Conservation (phyloP, 2,888 invertebrate species). For the Napeogenes sylphis region DNA sequence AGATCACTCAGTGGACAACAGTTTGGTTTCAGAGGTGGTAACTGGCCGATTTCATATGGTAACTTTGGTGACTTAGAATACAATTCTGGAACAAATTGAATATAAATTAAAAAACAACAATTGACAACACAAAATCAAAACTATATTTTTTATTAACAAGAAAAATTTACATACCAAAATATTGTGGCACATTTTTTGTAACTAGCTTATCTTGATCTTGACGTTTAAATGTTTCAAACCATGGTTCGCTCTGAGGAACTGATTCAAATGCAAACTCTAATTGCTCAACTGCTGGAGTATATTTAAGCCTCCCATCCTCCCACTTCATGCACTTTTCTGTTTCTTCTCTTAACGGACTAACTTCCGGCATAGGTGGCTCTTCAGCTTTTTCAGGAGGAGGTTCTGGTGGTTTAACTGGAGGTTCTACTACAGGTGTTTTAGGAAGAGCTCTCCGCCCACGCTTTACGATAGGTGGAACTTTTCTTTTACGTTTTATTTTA, state of each 20-base stretch:
- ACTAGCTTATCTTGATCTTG: slow-evolving; percentile 84
- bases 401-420: slow-evolving; percentile 36
- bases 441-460: slow-evolving; percentile 39
- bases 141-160: slow-evolving; percentile 9
- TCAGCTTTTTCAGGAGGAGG: slow-evolving; percentile 29
- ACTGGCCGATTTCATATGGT: slow-evolving; percentile 85
- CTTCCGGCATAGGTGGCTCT: slow-evolving; percentile 34
- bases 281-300: slow-evolving; percentile 76
- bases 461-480: slow-evolving; percentile 42
- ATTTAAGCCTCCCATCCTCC: slow-evolving; percentile 68
- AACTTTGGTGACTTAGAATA: slow-evolving; percentile 81
- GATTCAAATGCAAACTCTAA: slow-evolving; percentile 86
- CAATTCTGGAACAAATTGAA: slow-evolving; percentile 62
- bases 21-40: slow-evolving; percentile 79
- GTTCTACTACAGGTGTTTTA: slow-evolving; percentile 28
- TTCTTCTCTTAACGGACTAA: slow-evolving; percentile 53
- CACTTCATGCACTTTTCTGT: slow-evolving; percentile 65
- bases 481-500: slow-evolving; percentile 50
- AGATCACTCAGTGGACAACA: slow-evolving; percentile 72
- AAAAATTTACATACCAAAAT: slow-evolving; percentile 67
- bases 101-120: slow-evolving; percentile 1
- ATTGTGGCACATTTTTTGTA: slow-evolving; percentile 78
- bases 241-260: slow-evolving; percentile 84
- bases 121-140: slow-evolving; percentile 15
- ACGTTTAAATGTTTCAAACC: slow-evolving; percentile 87